Percentiles rank a stretch among this genome's conserved stretches.
Evolutionary conservation across 2,113 vertebrate species (phyloP).

Genomic region (Macroglossus sobrinus): DNA sequence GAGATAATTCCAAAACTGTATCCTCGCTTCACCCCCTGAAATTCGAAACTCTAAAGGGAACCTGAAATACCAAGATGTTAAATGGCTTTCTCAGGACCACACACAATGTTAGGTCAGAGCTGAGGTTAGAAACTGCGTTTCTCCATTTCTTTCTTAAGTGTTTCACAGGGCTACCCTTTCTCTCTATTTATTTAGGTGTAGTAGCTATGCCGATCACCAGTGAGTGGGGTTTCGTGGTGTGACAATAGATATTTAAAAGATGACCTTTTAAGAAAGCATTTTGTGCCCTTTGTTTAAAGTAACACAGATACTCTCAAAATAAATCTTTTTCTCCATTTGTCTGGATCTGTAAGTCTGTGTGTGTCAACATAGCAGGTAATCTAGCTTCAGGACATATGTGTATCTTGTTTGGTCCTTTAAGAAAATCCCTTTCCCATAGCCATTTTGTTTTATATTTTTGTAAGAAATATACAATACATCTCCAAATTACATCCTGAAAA

Average conservation of each 20-base stretch:
- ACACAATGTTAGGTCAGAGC: constrained; percentile 60
- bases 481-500: constrained; percentile 3
- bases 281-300: constrained; percentile 65
- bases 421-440: background rate
- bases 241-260: constrained; percentile 66
- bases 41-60: constrained; percentile 53
- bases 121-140: constrained; percentile 62
- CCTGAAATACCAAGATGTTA: constrained; percentile 65
- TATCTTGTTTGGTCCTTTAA: background rate
- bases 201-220: constrained; percentile 13
- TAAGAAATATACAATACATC: background rate
- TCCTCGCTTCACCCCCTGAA: constrained; percentile 65
- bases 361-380: background rate
- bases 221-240: constrained; percentile 43
- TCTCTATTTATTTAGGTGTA: constrained; percentile 72
- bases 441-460: background rate
- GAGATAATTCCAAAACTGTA: constrained; percentile 63
- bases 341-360: constrained; percentile 11
- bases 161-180: constrained; percentile 16
- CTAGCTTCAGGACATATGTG: background rate
- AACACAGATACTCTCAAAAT: constrained; percentile 55
- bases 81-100: constrained; percentile 73
- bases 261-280: constrained; percentile 65
- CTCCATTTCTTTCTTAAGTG: constrained; percentile 48
- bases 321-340: constrained; percentile 55